phyloP scores from a whole-genome alignment of 2,797 vertebrate species.

The Cirrhinus molitorella region DNA sequence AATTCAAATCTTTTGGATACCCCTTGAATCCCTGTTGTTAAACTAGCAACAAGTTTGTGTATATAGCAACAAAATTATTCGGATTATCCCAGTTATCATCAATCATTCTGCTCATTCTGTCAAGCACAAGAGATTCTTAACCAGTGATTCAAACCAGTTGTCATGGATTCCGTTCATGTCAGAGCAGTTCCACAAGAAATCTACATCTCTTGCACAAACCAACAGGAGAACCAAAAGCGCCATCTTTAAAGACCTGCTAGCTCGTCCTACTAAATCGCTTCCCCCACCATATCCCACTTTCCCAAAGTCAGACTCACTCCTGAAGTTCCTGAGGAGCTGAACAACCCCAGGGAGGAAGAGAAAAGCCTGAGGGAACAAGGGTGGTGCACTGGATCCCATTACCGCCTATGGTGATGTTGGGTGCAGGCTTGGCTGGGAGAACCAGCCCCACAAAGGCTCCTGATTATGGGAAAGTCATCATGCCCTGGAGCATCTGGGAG shows the following conservation, averaged over 20 bases:
- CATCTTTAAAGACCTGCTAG: slow-evolving; percentile 65
- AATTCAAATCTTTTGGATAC: slow-evolving; percentile 48
- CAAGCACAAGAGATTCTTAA: background rate
- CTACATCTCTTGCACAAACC: slow-evolving; percentile 40
- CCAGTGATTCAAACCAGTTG: slow-evolving; percentile 44
- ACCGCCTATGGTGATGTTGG: slow-evolving; percentile 58
- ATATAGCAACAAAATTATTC: background rate
- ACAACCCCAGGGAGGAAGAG: slow-evolving; percentile 52
- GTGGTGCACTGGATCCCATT: slow-evolving; percentile 59
- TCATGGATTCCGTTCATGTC: slow-evolving; percentile 59
- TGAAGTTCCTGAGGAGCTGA: slow-evolving; percentile 53
- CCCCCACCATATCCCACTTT: slow-evolving; percentile 60
- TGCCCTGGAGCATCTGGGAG: slow-evolving; percentile 73
- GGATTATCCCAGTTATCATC: slow-evolving; percentile 65
- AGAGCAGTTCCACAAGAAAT: slow-evolving; percentile 52
- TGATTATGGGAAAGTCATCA: slow-evolving; percentile 75
- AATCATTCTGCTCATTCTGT: background rate
- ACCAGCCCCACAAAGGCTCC: slow-evolving; percentile 67
- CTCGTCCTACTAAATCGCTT: too few relatives aligned
- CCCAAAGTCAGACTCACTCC: slow-evolving; percentile 66
- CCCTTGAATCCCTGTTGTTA: slow-evolving; percentile 31
- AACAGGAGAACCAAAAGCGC: slow-evolving; percentile 57
- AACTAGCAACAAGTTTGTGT: slow-evolving; percentile 33
- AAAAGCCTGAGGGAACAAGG: slow-evolving; percentile 57
- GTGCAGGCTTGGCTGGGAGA: slow-evolving; percentile 67